Conservation (phyloP, 64 coral and sea anemone species). For the Exaiptasia diaphana region DNA sequence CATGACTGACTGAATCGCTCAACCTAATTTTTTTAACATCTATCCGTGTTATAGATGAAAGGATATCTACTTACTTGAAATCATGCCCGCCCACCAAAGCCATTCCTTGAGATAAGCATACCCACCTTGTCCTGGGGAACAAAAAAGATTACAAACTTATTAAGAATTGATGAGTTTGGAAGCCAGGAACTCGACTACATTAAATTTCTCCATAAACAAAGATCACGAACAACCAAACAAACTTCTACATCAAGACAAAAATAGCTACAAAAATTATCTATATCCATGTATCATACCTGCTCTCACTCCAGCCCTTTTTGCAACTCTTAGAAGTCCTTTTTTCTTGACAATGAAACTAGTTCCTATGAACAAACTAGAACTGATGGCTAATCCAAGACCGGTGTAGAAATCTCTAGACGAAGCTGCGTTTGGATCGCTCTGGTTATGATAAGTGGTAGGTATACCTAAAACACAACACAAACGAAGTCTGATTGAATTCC, state of each 20-base stretch:
- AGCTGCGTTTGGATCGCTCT: not conserved
- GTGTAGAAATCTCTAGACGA: conserved; percentile 70
- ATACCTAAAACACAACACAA: not conserved
- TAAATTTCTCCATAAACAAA: too few relatives aligned
- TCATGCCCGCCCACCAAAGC: conserved; percentile 94
- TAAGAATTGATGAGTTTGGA: too few relatives aligned
- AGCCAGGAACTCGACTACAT: too few relatives aligned
- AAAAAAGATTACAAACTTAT: too few relatives aligned
- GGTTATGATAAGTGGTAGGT: not conserved
- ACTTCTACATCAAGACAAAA: too few relatives aligned
- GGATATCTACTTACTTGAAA: conserved; percentile 83
- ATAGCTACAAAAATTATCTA: too few relatives aligned
- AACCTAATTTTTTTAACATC: too few relatives aligned
- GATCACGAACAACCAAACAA: too few relatives aligned
- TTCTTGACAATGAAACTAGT: conserved; percentile 98
- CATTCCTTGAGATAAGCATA: conserved; percentile 96
- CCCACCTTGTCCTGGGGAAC: conserved; percentile 82
- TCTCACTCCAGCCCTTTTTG: conserved; percentile 66
- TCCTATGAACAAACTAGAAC: conserved; percentile 94
- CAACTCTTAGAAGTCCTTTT: conserved; percentile 88
- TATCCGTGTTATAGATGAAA: too few relatives aligned
- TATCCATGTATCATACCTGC: too few relatives aligned
- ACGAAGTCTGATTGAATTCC: too few relatives aligned
- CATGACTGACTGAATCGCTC: too few relatives aligned
- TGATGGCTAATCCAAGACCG: conserved; percentile 86